Percentiles rank a stretch among this genome's conserved stretches.
These are phyloP conservation scores for Arion vulgaris DNA, from an alignment of 1,140 invertebrate genomes.

Conservation along the genomic window DNA sequence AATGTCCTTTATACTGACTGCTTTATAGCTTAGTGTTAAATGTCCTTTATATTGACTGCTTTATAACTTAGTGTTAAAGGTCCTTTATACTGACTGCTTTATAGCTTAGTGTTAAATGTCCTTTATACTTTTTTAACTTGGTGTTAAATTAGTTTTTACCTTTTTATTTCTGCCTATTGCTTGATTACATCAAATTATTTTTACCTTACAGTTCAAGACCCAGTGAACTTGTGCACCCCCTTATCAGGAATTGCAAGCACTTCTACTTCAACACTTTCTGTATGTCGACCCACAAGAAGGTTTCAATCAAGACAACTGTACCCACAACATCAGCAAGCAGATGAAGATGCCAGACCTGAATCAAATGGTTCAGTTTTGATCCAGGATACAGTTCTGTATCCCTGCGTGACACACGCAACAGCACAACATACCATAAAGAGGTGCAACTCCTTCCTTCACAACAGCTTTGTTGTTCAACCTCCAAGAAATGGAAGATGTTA, in stretches of 20 bases:
- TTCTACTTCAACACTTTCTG: not conserved
- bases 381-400: not conserved
- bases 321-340: not conserved
- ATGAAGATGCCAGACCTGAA: not conserved
- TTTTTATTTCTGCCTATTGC: too few species aligned
- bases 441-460: not conserved
- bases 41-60: too few species aligned
- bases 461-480: not conserved
- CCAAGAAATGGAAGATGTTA: not conserved
- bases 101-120: too few species aligned
- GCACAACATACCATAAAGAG: not conserved
- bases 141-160: too few species aligned
- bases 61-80: too few species aligned
- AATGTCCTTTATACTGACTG: too few species aligned
- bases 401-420: not conserved
- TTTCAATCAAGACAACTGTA: not conserved
- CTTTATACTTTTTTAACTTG: too few species aligned
- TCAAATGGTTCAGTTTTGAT: not conserved
- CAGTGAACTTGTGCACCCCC: not conserved
- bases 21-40: too few species aligned
- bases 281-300: not conserved
- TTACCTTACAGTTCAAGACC: not conserved
- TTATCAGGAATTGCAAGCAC: not conserved
- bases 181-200: too few species aligned
- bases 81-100: too few species aligned